Base-by-base conservation (phyloP, 30 jellyfish, hydroid and myxozoan genomes). In the Aurelia sp. region DNA sequence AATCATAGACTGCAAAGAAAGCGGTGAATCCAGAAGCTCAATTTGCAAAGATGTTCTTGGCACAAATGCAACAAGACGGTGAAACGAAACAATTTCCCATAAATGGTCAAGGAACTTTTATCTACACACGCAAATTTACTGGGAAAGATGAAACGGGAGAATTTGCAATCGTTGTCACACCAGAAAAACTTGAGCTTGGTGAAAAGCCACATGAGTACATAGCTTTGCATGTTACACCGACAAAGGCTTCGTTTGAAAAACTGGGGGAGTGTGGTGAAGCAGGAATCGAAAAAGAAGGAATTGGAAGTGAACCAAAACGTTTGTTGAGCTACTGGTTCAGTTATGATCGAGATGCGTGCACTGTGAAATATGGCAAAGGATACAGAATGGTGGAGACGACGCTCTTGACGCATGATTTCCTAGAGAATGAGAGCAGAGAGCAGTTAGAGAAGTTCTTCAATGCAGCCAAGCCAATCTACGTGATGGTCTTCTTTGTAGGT, bases 321-420 rank as follows among this genome's bases (percentile, higher is more conserved):
- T 18, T 66, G 87, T 22, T 40, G 40, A 50, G 74, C 44, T 78
- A 78, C 48, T 78, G 89, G 89, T 33, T 12, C 52, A 78, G 89
- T 33, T 78, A 78, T 44, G 89, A 78, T 62, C 63, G 89, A 61
- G 82, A 78, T 44, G 89, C 79, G 21, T 62, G 71, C 61, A 52
- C 58, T 31, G 21, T 78, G 41, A 78, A 78, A 44, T 78, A 78
- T 41, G 89, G 86, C 20, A 74, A 58, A 53, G 72, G 86, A 35
- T 23, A 51, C 50, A 52, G 37, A 61, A 53, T 74, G 86, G 75
- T 20, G 18, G 52, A 53, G n/a, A 74, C 89, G 40, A 78, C 89
- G 58, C 82, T 78, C 20, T 18, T 60, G 66, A 40, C 62, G 22
- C 41, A 59, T 52, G 69, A 33, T 0, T 78, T 78, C 21, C 20